Base-by-base conservation (phyloP, 2,888 invertebrate species). In the Drosophila antonietae region DNA sequence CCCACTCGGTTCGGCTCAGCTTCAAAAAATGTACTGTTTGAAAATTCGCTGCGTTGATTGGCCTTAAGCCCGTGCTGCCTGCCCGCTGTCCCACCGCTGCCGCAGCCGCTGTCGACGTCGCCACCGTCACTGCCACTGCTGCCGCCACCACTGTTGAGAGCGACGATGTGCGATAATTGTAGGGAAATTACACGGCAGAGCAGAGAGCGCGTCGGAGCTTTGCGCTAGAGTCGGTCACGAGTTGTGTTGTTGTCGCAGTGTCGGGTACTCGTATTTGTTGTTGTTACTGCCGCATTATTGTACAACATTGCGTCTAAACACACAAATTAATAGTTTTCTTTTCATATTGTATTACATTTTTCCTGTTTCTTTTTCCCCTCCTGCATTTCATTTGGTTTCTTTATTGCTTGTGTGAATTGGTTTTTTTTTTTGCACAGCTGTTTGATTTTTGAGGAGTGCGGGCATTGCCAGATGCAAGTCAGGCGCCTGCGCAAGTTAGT, bases 41-140 rank as follows among this genome's bases (percentile, higher is more conserved):
- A 84, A 84, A 83, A 80, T 83, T 86, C 72, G 76, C 75, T 83
- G 81, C 83, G 88, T 86, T 88, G 88, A 88, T 88, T 83, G 83
- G 84, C 83, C 88, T 83, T 80, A 88, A 85, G 84, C 76, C 73
- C 71, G 64, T 78, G 74, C 70, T 73, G 71, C 63, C 73, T 58
- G 68, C 71, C 72, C 64, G 74, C 67, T 66, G 75, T 53, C 63
- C 59, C 60, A 64, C 56, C 59, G 61, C 70, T 66, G 78, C 31
- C 60, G 59, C 51, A 20, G 78, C 41, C 58, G 65, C 8, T 51
- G 73, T 20, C 57, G 44, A 49, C 46, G 66, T 15, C 33, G 73
- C 23, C 57, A 47, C 52, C 46, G 66, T 15, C 33, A 49, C 57
- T 47, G 64, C 15, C 43, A 28, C 6, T 14, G 31, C 7, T 8